A percentile compares a stretch with the other conserved stretches of the same genome.
Evolutionary conservation across 2,797 vertebrate genomes (phyloP).

Genomic region (Lacerta agilis): DNA sequence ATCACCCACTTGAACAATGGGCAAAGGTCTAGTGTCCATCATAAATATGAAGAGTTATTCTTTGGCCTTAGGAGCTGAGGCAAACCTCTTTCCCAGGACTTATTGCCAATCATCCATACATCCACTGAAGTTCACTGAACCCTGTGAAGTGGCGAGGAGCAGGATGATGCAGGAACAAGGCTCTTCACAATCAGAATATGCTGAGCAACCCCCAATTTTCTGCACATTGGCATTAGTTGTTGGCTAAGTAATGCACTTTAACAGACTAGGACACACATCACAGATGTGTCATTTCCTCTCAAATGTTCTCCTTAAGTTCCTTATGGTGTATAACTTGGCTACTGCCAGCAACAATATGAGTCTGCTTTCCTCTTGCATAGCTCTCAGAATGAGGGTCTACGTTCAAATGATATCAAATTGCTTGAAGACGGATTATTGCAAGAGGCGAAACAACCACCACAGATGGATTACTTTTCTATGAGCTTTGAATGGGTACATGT

Average conservation of each 20-base stretch:
- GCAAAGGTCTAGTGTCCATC: neutral
- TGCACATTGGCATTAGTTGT: no score
- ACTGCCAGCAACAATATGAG: neutral
- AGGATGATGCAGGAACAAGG: neutral
- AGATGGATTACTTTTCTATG: neutral
- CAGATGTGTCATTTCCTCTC: neutral
- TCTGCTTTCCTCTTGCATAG: neutral
- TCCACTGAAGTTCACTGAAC: neutral
- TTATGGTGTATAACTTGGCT: neutral
- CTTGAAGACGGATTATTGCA: neutral
- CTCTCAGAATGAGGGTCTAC: neutral
- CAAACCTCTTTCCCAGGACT: no score
- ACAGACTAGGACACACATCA: neutral
- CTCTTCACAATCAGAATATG: neutral
- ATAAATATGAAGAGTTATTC: neutral
- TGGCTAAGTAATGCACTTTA: no score
- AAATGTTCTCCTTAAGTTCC: neutral
- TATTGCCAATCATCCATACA: neutral
- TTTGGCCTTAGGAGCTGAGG: neutral
- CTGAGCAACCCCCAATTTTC: neutral
- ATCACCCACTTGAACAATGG: neutral
- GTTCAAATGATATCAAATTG: neutral
- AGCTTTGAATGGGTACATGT: neutral
- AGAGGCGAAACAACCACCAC: neutral
- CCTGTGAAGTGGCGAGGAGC: no score